Base-by-base conservation (phyloP, 2,113 vertebrate species). In the Equus przewalskii region DNA sequence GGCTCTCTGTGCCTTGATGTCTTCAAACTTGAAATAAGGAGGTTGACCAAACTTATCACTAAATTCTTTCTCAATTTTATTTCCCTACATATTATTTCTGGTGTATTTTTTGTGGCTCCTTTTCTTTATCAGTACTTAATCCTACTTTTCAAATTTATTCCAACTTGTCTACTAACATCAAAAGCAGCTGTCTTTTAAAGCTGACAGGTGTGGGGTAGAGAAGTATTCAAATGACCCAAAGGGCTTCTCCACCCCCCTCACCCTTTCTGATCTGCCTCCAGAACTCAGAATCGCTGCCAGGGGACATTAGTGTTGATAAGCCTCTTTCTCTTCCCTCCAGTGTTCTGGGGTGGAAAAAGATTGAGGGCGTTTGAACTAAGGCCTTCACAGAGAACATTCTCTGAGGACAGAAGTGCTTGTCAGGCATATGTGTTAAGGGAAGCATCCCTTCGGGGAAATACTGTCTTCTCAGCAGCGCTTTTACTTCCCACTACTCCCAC, bases 151-250 rank as follows among this genome's bases (percentile, higher is more conserved):
- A 86, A 73, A 85, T 81, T 18, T 95, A 90, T 95, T 93, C 12
- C 15, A 79, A 72, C 6, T 88, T 78, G 60, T 94, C 83, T 87
- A 64, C 18, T 56, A 80, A 92, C 60, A 70, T 90, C 33, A 91
- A 76, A 94, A 79, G 26, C 28, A 75, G n/a, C 36, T 92, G 24
- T 75, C 60, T 72, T 97, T 94, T 89, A 79, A 88, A 91, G 33
- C 11, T 64, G 85, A 72, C 72, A 91, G 44, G 26, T 54, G 15
- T 54, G 4, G 28, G 13, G 36, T 36, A 78, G n/a, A 89, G 56
- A 88, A 36, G 6, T 72, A 75, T 79, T 82, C n/a, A 26, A 7
- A 80, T 41, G 44, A 76, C 79, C 62, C 7, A 46, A 51, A 67
- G 44, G 89, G 19, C 8, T 79, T 96, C 73, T 86, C 24, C 36